Percentiles rank a stretch among this genome's conserved stretches.
Evolutionary conservation across 2,888 invertebrate genomes (phyloP).

Genomic region (Amblyjoppa fuscipennis): DNA sequence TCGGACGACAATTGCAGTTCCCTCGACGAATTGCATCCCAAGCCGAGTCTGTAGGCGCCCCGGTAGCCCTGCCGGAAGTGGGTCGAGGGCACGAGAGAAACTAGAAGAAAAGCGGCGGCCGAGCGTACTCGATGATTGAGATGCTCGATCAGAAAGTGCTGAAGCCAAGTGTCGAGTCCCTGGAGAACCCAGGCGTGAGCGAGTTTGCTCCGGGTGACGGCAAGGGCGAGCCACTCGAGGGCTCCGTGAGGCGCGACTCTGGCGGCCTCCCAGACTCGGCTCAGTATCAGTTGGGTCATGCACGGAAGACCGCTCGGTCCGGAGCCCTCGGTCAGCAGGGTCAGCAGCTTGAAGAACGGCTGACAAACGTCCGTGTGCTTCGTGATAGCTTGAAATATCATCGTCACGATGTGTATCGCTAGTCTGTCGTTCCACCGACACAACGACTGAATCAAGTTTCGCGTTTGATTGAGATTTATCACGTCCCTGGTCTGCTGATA

Average conservation of each 20-base stretch:
- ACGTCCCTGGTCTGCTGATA: slow-evolving; percentile 98
- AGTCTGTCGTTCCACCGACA: slow-evolving; percentile 96
- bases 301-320: slow-evolving; percentile 94
- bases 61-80: slow-evolving; percentile 96
- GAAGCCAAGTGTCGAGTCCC: slow-evolving; percentile 96
- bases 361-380: slow-evolving; percentile 96
- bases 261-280: slow-evolving; percentile 95
- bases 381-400: slow-evolving; percentile 96
- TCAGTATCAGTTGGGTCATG: slow-evolving; percentile 95
- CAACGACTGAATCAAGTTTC: slow-evolving; percentile 95
- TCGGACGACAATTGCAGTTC: slow-evolving; percentile 85
- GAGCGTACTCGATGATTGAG: slow-evolving; percentile 94
- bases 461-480: slow-evolving; percentile 96
- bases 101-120: slow-evolving; percentile 95
- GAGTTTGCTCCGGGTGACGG: slow-evolving; percentile 93
- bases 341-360: slow-evolving; percentile 96
- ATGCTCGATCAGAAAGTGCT: slow-evolving; percentile 94
- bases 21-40: slow-evolving; percentile 86
- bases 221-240: slow-evolving; percentile 94
- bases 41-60: slow-evolving; percentile 87
- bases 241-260: slow-evolving; percentile 97
- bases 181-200: slow-evolving; percentile 97
- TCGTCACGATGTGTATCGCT: slow-evolving; percentile 94
- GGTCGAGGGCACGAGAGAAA: slow-evolving; percentile 95
- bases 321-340: slow-evolving; percentile 94